Conservation (phyloP, 2,113 vertebrate genomes). For the Heterocephalus glaber region DNA sequence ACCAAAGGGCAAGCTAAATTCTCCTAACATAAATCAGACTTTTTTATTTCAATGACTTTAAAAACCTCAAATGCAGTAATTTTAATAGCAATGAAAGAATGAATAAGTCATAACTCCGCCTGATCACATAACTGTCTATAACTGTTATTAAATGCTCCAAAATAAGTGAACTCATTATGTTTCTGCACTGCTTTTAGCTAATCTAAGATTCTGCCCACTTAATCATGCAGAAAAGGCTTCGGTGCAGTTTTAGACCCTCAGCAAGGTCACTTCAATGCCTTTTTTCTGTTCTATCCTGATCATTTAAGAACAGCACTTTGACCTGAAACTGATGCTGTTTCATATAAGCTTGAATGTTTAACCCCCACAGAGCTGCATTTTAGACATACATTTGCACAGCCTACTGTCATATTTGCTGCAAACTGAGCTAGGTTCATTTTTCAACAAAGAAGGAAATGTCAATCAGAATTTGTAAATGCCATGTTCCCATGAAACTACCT, state of each 20-base stretch:
- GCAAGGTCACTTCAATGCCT: constrained; percentile 89
- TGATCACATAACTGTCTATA: constrained; percentile 94
- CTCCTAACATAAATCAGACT: constrained; percentile 96
- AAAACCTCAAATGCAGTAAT: constrained; percentile 92
- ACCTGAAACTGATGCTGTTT: constrained; percentile 88
- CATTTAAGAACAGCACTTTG: constrained; percentile 88
- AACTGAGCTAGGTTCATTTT: constrained; percentile 78
- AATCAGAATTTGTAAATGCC: constrained; percentile 82
- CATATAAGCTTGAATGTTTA: constrained; percentile 85
- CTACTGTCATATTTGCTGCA: constrained; percentile 86
- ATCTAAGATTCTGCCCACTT: constrained; percentile 91
- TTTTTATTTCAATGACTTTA: constrained; percentile 92
- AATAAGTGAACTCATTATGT: constrained; percentile 93
- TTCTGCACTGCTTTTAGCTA: constrained; percentile 91
- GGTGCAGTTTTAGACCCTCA: constrained; percentile 88
- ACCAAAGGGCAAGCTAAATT: constrained; percentile 96
- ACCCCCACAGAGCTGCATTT: constrained; percentile 82
- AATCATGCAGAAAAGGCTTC: constrained; percentile 90
- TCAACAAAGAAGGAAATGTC: constrained; percentile 79
- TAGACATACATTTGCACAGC: constrained; percentile 82
- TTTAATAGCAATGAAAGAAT: constrained; percentile 93
- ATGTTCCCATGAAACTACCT: constrained; percentile 66
- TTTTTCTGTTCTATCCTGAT: constrained; percentile 85
- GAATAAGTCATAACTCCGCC: constrained; percentile 92
- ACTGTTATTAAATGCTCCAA: constrained; percentile 93